These are phyloP conservation scores for Papilio demoleus DNA, from an alignment of 2,888 invertebrate genomes.

Conservation along the genomic window DNA sequence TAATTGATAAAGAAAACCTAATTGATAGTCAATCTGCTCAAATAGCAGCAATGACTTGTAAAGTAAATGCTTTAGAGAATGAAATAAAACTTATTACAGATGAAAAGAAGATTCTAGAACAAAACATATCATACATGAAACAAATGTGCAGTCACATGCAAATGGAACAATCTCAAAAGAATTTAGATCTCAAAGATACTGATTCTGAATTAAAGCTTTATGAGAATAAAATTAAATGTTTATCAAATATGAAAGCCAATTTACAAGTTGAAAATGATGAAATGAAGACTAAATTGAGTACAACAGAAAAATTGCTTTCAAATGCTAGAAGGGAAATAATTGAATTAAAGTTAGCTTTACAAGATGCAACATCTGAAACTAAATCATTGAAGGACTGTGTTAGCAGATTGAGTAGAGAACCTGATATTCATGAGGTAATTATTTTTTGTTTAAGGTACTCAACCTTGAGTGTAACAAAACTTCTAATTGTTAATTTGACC, in stretches of 20 bases:
- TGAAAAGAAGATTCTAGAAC: constrained; percentile 72
- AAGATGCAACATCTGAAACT: constrained; percentile 86
- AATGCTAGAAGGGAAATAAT: constrained; percentile 88
- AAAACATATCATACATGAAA: constrained; percentile 73
- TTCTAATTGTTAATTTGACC: no score
- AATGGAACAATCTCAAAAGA: constrained; percentile 56
- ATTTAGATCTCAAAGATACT: constrained; percentile 58
- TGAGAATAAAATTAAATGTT: constrained; percentile 74
- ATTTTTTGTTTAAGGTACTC: no score
- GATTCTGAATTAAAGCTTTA: constrained; percentile 76
- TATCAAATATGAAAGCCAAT: constrained; percentile 83
- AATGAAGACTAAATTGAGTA: constrained; percentile 81
- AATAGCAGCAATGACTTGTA: constrained; percentile 70
- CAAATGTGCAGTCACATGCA: constrained; percentile 75
- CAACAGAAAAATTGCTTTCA: constrained; percentile 85
- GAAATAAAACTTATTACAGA: constrained; percentile 75
- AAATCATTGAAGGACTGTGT: constrained; percentile 82
- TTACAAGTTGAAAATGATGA: constrained; percentile 86
- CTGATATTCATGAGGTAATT: constrained; percentile 65
- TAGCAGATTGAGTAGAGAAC: constrained; percentile 60
- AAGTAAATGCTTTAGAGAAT: constrained; percentile 69
- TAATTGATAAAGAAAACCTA: constrained; percentile 76
- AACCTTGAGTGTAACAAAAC: no score
- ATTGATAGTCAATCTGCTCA: constrained; percentile 69
- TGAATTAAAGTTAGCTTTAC: constrained; percentile 84